Evolutionary conservation across 2,797 vertebrate genomes (phyloP).

Genomic region (Hydrocynus forskahlii): DNA sequence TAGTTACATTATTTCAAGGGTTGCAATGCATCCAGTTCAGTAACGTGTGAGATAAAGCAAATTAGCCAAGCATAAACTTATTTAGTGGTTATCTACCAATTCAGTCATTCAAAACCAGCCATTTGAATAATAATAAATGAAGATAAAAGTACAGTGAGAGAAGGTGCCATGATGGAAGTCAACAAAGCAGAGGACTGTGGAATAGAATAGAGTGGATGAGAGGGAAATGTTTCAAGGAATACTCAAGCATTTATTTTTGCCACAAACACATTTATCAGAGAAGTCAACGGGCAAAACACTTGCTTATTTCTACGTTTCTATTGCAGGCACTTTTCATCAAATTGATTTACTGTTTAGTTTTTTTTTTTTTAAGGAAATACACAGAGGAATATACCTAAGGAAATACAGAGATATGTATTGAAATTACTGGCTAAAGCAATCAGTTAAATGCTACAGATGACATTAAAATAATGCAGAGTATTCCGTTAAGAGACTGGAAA

Average conservation of each 20-base stretch:
- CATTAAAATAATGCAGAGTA: too few relatives aligned
- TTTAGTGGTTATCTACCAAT: slow-evolving; percentile 49
- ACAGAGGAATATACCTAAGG: neutral
- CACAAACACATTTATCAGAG: too few relatives aligned
- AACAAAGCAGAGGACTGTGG: slow-evolving; percentile 6
- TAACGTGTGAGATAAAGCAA: slow-evolving; percentile 39
- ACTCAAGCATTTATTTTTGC: neutral
- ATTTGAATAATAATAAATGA: slow-evolving; percentile 51
- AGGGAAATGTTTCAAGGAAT: slow-evolving; percentile 5
- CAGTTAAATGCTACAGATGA: neutral
- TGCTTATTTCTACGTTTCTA: neutral
- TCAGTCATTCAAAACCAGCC: slow-evolving; percentile 46
- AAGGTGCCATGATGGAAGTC: slow-evolving; percentile 35
- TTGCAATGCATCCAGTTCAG: slow-evolving; percentile 32
- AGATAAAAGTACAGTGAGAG: neutral
- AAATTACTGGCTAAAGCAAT: neutral
- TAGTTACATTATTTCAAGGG: slow-evolving; percentile 39
- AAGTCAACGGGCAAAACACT: neutral
- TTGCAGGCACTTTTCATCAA: neutral
- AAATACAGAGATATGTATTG: neutral
- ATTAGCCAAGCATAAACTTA: slow-evolving; percentile 43
- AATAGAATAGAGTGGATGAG: neutral
- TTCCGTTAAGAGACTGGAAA: slow-evolving; percentile 8
- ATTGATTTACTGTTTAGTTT: too few relatives aligned
- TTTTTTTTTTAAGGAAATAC: neutral